Evolutionary conservation across 2,888 invertebrate genomes (phyloP).

Genomic region (Exephanes ischioxanthus): DNA sequence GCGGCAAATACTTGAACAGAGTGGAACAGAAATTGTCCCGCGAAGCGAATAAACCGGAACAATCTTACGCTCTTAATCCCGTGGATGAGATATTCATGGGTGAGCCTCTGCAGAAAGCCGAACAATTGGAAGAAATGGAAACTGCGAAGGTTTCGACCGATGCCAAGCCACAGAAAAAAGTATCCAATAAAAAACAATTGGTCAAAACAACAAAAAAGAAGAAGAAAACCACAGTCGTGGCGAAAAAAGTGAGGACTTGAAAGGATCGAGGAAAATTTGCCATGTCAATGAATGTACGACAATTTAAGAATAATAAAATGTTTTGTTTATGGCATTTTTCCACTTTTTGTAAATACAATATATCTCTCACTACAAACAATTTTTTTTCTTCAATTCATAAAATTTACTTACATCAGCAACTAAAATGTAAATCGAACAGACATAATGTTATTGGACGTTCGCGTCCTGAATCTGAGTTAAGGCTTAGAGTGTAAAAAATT

Average conservation of each 20-base stretch:
- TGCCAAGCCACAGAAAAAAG: slow-evolving; percentile 69
- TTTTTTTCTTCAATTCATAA: slow-evolving; percentile 30
- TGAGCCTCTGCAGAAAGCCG: slow-evolving; percentile 88
- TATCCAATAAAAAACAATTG: slow-evolving; percentile 64
- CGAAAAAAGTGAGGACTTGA: slow-evolving; percentile 57
- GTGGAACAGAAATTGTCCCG: slow-evolving; percentile 92
- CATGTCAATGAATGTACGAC: slow-evolving; percentile 48
- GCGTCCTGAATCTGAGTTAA: slow-evolving; percentile 18
- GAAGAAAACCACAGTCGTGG: slow-evolving; percentile 45
- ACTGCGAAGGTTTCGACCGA: neutral
- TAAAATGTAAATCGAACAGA: slow-evolving; percentile 45
- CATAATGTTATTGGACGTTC: slow-evolving; percentile 19
- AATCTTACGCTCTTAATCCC: slow-evolving; percentile 91
- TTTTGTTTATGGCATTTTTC: slow-evolving; percentile 21
- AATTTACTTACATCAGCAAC: slow-evolving; percentile 37
- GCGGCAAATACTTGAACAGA: slow-evolving; percentile 92
- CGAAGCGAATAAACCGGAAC: slow-evolving; percentile 90
- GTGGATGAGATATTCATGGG: slow-evolving; percentile 91
- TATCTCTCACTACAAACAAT: neutral
- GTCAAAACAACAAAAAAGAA: slow-evolving; percentile 25
- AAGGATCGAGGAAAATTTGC: neutral
- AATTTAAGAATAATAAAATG: slow-evolving; percentile 49
- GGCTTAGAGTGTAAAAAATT: slow-evolving; percentile 45
- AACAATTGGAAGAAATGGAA: slow-evolving; percentile 82
- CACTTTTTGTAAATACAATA: slow-evolving; percentile 10